Base-by-base conservation (phyloP, 2,797 vertebrate species). In the Acipenser ruthenus region DNA sequence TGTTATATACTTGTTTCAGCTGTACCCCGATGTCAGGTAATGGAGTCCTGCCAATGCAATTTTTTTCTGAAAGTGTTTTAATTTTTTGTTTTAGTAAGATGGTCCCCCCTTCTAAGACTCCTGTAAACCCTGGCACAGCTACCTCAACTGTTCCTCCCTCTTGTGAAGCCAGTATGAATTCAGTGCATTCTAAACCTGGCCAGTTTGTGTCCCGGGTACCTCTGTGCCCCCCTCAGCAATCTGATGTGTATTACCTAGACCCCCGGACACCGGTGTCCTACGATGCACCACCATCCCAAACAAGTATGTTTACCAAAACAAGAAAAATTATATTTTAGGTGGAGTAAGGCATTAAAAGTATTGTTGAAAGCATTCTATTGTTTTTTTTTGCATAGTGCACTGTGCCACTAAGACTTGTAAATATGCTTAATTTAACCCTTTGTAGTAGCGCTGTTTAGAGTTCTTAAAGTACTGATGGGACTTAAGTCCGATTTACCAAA, bases 201-300 rank as follows among this genome's bases (percentile, higher is more conserved):
- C 87, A 87, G 0, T 91, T 93, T 71, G 76, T 93, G 73, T 76
- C 91, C 72, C 90, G 92, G 74, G 84, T 90, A 68, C 86, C 88
- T 4, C 73, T 90, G 10, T 94, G 93, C 79, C 89, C 91, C 68
- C 86, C 91, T 65, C 83, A 82, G 66, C 88, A 88, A 49, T 91
- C 93, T 62, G 94, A 97, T 78, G 85, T 93, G 50, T 94, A 92
- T 84, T 96, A 92, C 83, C 93, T 93, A 85, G 94, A 97, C 68
- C 85, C 88, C 68, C 88, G 89, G 73, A 80, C 90, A 72, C 83
- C 89, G 50, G 78, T 89, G 77, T 82, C 87, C 0, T 95, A 93
- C 8, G 93, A 97, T 70, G 77, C 89, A 3, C 82, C 85, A 12
- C 89, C 93, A 65, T 96, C 92, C 77, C 92, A 87, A 0, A 83